Evolutionary conservation across 1,140 invertebrate species (phyloP).

Genomic region (Drosophila ficusphila): DNA sequence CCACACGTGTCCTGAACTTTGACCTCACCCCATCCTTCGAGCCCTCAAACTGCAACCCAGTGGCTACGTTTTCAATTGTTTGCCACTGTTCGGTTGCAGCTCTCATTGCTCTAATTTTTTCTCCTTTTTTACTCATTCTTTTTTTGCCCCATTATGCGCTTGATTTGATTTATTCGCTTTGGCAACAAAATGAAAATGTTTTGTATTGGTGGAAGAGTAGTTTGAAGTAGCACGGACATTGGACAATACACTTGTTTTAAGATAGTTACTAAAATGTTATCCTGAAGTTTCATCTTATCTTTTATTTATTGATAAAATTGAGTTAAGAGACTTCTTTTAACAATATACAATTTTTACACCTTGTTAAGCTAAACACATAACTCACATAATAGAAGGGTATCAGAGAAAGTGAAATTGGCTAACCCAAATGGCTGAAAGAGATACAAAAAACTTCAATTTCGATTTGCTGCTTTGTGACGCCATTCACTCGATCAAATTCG

Average conservation of each 20-base stretch:
- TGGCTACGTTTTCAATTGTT: constrained; percentile 27
- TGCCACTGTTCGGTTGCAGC: constrained; percentile 9
- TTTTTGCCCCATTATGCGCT: constrained; percentile 10
- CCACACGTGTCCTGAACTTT: neutral
- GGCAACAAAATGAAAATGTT: constrained; percentile 10
- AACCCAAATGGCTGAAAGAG: neutral
- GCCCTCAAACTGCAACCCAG: neutral
- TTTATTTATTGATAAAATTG: too few relatives aligned
- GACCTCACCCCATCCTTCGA: neutral
- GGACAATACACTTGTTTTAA: neutral
- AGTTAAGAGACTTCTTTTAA: too few relatives aligned
- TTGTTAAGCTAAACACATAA: too few relatives aligned
- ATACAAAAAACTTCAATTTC: constrained; percentile 49
- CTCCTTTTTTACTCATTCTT: neutral
- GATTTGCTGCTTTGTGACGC: constrained; percentile 56
- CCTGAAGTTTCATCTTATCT: too few relatives aligned
- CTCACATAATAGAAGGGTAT: neutral
- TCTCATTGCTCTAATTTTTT: constrained; percentile 1
- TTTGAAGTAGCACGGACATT: neutral
- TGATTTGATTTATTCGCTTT: constrained; percentile 35
- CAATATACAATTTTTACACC: too few relatives aligned
- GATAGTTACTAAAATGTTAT: too few relatives aligned
- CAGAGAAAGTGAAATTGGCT: neutral
- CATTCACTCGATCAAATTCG: constrained; percentile 74
- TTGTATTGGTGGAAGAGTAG: neutral